These are phyloP conservation scores for Gadopsis bispinosus DNA, from an alignment of 2,797 vertebrate species.

Conservation along the genomic window DNA sequence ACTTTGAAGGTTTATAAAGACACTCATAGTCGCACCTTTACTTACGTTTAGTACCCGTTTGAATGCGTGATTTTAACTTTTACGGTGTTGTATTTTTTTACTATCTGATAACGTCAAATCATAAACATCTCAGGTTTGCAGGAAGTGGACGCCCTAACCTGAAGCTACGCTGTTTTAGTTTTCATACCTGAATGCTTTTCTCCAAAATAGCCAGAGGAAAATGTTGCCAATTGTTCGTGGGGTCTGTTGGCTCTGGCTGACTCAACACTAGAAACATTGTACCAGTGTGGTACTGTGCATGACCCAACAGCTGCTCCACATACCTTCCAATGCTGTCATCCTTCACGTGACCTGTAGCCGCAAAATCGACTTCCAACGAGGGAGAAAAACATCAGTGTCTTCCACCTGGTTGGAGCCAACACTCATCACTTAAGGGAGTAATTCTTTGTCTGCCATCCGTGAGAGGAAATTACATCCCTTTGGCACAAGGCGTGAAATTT, in stretches of 20 bases:
- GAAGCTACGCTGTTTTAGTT: background rate
- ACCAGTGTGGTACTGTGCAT: slow-evolving; percentile 35
- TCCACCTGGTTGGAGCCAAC: slow-evolving; percentile 50
- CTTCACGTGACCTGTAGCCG: slow-evolving; percentile 13
- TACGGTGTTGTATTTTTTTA: no score
- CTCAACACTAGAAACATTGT: slow-evolving; percentile 33
- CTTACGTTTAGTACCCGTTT: background rate
- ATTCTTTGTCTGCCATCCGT: slow-evolving; percentile 59
- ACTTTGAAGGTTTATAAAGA: no score
- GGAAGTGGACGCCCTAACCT: background rate
- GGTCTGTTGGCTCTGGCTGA: slow-evolving; percentile 18
- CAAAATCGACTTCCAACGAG: slow-evolving; percentile 25
- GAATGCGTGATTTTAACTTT: background rate
- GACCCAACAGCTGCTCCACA: slow-evolving; percentile 69
- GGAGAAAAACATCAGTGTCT: slow-evolving; percentile 47
- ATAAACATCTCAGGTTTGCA: background rate
- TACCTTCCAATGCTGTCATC: slow-evolving; percentile 70
- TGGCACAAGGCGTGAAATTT: slow-evolving; percentile 58
- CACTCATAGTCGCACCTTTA: background rate
- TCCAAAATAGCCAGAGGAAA: background rate
- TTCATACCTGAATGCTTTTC: slow-evolving; percentile 9
- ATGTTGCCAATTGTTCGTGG: slow-evolving; percentile 17
- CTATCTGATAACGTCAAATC: background rate
- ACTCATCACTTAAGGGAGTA: slow-evolving; percentile 49
- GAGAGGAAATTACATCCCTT: slow-evolving; percentile 59